These are phyloP conservation scores for Micropterix aruncella DNA, from an alignment of 2,888 invertebrate species.

Conservation along the genomic window DNA sequence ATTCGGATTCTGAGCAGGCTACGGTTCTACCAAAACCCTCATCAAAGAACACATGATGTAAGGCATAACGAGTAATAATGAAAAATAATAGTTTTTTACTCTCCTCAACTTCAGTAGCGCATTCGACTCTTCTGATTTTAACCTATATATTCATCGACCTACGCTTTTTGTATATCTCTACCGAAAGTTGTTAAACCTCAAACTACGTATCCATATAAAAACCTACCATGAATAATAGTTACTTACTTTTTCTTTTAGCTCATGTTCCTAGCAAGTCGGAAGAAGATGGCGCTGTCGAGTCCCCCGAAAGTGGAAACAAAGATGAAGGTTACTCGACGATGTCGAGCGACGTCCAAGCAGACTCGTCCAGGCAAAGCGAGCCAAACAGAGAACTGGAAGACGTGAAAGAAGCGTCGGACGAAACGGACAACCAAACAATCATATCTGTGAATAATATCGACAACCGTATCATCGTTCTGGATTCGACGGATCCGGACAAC, in stretches of 20 bases:
- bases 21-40: too few species aligned
- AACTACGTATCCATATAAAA: too few species aligned
- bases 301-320: slow-evolving; percentile 61
- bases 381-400: slow-evolving; percentile 50
- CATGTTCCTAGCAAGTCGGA: slow-evolving; percentile 34
- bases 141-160: not conserved
- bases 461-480: slow-evolving; percentile 40
- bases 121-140: too few species aligned
- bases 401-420: slow-evolving; percentile 59
- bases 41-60: too few species aligned
- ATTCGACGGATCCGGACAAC: slow-evolving; percentile 44
- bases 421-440: slow-evolving; percentile 47
- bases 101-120: too few species aligned
- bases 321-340: slow-evolving; percentile 77
- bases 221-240: too few species aligned
- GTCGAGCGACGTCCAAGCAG: slow-evolving; percentile 70
- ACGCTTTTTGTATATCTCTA: not conserved
- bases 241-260: slow-evolving; percentile 21
- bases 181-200: too few species aligned
- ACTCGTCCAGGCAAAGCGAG: slow-evolving; percentile 46
- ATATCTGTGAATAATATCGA: slow-evolving; percentile 35
- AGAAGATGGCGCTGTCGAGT: slow-evolving; percentile 57
- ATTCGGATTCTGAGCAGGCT: too few species aligned
- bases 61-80: too few species aligned
- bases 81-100: too few species aligned